phyloP scores from a whole-genome alignment of 2,113 vertebrate genomes.

The Gallinago media region DNA sequence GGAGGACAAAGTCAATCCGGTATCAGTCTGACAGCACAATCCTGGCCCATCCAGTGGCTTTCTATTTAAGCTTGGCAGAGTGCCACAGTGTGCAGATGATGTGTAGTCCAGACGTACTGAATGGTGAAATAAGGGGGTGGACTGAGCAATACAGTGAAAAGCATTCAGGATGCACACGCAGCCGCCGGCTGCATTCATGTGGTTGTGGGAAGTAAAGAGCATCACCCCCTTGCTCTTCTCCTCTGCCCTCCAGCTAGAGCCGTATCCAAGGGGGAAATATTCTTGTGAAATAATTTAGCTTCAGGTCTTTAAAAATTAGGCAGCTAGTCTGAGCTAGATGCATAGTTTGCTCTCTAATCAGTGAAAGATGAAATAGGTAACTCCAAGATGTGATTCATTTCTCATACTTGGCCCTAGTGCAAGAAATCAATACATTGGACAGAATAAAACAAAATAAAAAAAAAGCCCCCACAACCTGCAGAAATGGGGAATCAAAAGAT shows the following conservation, averaged over 20 bases:
- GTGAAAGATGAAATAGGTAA: not conserved
- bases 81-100: not conserved
- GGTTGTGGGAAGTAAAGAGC: not conserved
- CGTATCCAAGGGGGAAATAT: not conserved
- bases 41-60: not conserved
- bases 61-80: not conserved
- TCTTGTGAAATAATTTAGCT: not conserved
- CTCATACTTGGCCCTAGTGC: not conserved
- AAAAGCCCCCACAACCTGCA: not conserved
- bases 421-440: not conserved
- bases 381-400: not conserved
- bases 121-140: not conserved
- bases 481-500: not conserved
- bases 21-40: not conserved
- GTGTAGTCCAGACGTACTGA: rapidly evolving
- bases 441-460: not conserved
- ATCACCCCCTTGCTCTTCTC: not conserved
- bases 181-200: rapidly evolving
- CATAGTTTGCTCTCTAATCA: not conserved
- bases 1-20: not conserved
- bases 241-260: not conserved
- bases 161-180: rapidly evolving
- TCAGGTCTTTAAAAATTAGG: not conserved
- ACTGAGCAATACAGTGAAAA: not conserved
- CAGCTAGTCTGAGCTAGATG: not conserved